phyloP scores from a whole-genome alignment of 2,888 invertebrate genomes.

The Ecliptopera silaceata region DNA sequence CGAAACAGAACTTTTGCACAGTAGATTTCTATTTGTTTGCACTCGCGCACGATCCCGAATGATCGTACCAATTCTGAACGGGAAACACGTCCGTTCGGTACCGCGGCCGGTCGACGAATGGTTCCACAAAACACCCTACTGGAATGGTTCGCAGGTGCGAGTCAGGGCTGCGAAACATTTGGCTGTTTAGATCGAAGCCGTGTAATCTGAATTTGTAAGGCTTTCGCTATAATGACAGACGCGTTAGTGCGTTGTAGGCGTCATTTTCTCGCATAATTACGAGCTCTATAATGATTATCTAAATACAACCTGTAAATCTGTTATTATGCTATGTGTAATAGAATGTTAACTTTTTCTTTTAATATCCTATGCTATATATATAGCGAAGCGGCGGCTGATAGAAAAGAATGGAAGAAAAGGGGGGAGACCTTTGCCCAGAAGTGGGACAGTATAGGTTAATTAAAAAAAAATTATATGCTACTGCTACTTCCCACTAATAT shows the following conservation, averaged over 20 bases:
- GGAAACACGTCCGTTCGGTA: constrained; percentile 49
- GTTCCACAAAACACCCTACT: no score
- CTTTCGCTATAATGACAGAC: constrained; percentile 29
- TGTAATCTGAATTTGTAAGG: constrained; percentile 31
- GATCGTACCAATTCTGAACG: constrained; percentile 4
- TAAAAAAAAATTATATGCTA: no score
- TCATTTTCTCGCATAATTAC: background rate
- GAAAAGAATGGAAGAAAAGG: no score
- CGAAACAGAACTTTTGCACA: constrained; percentile 63
- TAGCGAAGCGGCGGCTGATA: no score
- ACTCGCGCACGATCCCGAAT: constrained; percentile 50
- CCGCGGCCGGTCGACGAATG: constrained; percentile 63
- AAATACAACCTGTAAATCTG: background rate
- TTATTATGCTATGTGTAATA: no score
- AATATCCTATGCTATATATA: no score
- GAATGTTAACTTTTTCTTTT: no score
- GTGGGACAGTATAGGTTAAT: no score
- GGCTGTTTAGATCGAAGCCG: constrained; percentile 30
- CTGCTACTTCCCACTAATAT: no score
- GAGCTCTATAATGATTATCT: background rate
- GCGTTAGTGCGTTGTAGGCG: constrained; percentile 10
- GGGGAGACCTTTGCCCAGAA: no score
- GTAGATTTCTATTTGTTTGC: constrained; percentile 49
- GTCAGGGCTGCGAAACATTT: constrained; percentile 36
- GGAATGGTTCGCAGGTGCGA: constrained; percentile 37